Evolutionary conservation across 1,140 invertebrate species (phyloP), one percentile per base, ranked within the genome.

Genomic region (Saxidomus purpurata): DNA sequence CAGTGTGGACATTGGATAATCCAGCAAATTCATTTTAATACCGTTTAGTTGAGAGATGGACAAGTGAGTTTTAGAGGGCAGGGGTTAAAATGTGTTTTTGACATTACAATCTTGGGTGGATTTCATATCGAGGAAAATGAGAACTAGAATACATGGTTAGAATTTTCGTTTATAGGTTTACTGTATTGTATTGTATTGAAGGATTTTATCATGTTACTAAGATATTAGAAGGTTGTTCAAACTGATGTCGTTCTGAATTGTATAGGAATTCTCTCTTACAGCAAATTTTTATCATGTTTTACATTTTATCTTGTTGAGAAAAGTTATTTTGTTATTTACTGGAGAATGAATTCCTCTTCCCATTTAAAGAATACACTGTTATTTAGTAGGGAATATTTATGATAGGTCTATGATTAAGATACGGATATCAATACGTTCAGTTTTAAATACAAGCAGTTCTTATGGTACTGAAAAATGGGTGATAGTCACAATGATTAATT

Each of bases 271-370:
- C 19, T 59, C 22, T 67, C 8, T 3, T 67, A 67, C 6, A 8
- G 31, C 28, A 67, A 67, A 8, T 67, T 67, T 67, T 67, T 31
- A 67, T 28, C 31, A 36, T 67, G 61, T 67, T 67, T 67, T 67
- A 67, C 61, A 67, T 31, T 31, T 67, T 67, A 67, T 36, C 19
- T n/a, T 67, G 61, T 67, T 31, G 28, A 67, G 61, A 11, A 67
- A 31, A 6, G 25, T 11, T 2, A 31, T 67, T n/a, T n/a, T n/a
- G n/a, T n/a, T n/a, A n/a, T n/a, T n/a, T n/a, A n/a, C n/a, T n/a
- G n/a, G n/a, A n/a, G n/a, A n/a, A n/a, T n/a, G n/a, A n/a, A n/a
- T n/a, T n/a, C n/a, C n/a, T n/a, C n/a, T n/a, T n/a, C n/a, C n/a
- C n/a, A n/a, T n/a, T n/a, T n/a, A n/a, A n/a, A n/a, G n/a, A n/a